Evolutionary conservation across 2,888 invertebrate genomes (phyloP).

Genomic region (Epistrophella euchroma): DNA sequence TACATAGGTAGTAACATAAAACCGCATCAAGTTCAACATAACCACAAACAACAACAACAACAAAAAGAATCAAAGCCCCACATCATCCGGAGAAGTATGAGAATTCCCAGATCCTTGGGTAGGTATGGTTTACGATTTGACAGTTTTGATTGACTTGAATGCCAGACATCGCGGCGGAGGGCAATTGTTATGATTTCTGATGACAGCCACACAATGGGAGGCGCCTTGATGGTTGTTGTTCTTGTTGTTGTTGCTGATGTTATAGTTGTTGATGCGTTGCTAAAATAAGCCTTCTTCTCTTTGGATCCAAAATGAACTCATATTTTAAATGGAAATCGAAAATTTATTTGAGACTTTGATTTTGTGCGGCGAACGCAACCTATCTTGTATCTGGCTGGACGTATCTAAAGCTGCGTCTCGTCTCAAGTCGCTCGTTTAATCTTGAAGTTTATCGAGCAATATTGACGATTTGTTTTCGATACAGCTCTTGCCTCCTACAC

Average conservation of each 20-base stretch:
- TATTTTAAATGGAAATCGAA: constrained; percentile 71
- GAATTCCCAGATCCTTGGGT: constrained; percentile 57
- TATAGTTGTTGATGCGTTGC: constrained; percentile 7
- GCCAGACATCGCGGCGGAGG: constrained; percentile 75
- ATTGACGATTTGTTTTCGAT: constrained; percentile 51
- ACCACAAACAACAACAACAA: constrained; percentile 29
- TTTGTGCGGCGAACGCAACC: constrained; percentile 44
- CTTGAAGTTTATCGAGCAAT: constrained; percentile 17
- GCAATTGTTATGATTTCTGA: constrained; percentile 76
- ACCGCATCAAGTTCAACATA: constrained; percentile 1
- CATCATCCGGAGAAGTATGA: constrained; percentile 30
- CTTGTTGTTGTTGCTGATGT: constrained; percentile 15
- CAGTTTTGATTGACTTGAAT: constrained; percentile 76
- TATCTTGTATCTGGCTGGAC: constrained; percentile 11
- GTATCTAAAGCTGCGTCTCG: not conserved
- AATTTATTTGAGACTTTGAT: constrained; percentile 68
- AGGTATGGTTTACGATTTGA: constrained; percentile 75
- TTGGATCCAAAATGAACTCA: constrained; percentile 54
- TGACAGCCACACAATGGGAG: constrained; percentile 76
- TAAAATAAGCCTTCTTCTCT: constrained; percentile 19
- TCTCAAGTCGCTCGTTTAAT: constrained; percentile 14
- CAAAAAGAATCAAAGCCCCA: constrained; percentile 17
- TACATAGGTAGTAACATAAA: not conserved
- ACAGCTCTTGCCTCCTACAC: constrained; percentile 57
- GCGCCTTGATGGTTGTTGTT: constrained; percentile 72